phyloP scores from a whole-genome alignment of 2,113 vertebrate genomes.

The Eptesicus fuscus region DNA sequence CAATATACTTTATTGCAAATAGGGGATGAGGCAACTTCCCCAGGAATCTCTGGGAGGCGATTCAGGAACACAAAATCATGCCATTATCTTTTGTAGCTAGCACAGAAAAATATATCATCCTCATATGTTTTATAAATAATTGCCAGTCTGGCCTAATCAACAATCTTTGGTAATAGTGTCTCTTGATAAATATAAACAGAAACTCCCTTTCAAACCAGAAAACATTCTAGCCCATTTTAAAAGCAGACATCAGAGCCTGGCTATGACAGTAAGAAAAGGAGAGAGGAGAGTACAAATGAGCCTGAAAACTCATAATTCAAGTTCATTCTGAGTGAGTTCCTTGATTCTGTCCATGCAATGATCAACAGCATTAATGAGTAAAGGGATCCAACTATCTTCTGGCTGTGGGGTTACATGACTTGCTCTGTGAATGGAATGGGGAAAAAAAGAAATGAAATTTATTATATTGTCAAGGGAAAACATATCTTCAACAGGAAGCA shows the following conservation, averaged over 20 bases:
- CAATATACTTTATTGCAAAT: conserved; percentile 39
- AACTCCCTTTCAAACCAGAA: background rate
- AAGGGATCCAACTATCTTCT: conserved; percentile 91
- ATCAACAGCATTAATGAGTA: conserved; percentile 87
- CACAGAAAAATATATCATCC: conserved; percentile 49
- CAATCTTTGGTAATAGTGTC: background rate
- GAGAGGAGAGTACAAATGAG: background rate
- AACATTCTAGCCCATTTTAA: conserved; percentile 42
- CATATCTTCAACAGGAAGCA: background rate
- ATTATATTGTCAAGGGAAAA: background rate
- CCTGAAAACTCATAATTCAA: conserved; percentile 73
- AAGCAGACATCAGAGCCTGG: conserved; percentile 33
- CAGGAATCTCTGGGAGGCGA: background rate
- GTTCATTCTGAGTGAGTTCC: conserved; percentile 82
- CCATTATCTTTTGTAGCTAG: conserved; percentile 25
- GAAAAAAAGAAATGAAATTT: conserved; percentile 45
- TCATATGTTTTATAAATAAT: conserved; percentile 40
- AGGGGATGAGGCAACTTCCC: conserved; percentile 39
- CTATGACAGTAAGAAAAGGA: background rate
- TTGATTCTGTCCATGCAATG: conserved; percentile 93
- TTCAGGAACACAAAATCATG: conserved; percentile 16
- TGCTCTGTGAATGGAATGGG: conserved; percentile 79
- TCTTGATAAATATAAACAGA: background rate
- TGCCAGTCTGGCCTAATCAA: background rate
- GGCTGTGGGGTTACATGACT: conserved; percentile 91